These are phyloP conservation scores for Herpetotheres cachinnans DNA, from an alignment of 2,113 vertebrate genomes.

Conservation along the genomic window DNA sequence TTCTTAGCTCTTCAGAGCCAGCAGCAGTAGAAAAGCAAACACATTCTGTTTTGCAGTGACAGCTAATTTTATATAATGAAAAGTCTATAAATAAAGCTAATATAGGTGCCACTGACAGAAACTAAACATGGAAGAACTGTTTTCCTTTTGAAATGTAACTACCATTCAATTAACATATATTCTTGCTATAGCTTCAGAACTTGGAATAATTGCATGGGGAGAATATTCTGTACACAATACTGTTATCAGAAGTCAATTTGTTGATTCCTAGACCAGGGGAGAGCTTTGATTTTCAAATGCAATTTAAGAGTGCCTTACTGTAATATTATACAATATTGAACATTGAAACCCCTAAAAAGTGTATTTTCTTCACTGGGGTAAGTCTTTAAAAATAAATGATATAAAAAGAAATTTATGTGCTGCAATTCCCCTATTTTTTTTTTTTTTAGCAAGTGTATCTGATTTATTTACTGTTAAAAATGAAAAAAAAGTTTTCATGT, in stretches of 20 bases:
- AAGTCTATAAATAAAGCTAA: not conserved
- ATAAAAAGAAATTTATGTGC: not conserved
- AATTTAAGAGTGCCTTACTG: not conserved
- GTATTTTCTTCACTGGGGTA: not conserved
- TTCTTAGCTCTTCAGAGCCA: not conserved
- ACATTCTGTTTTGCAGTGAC: not conserved
- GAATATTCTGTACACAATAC: not conserved
- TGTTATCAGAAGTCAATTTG: not conserved
- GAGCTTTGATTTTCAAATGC: not conserved
- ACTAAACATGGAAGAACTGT: not conserved
- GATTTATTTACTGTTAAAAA: not conserved
- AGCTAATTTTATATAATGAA: not conserved
- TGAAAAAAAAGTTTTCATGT: not conserved
- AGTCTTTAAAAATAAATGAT: constrained; percentile 3
- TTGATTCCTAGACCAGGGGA: not conserved
- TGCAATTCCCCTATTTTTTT: not conserved
- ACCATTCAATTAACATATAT: not conserved
- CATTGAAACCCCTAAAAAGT: not conserved
- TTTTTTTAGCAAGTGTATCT: not conserved
- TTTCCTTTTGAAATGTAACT: not conserved
- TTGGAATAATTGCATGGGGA: not conserved
- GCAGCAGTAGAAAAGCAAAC: not conserved
- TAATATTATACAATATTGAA: not conserved
- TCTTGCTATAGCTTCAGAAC: not conserved
- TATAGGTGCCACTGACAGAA: not conserved